A percentile compares a stretch with the other conserved stretches of the same genome.
Conservation (phyloP, 2,888 invertebrate genomes). For the Hoplodrina ambigua region DNA sequence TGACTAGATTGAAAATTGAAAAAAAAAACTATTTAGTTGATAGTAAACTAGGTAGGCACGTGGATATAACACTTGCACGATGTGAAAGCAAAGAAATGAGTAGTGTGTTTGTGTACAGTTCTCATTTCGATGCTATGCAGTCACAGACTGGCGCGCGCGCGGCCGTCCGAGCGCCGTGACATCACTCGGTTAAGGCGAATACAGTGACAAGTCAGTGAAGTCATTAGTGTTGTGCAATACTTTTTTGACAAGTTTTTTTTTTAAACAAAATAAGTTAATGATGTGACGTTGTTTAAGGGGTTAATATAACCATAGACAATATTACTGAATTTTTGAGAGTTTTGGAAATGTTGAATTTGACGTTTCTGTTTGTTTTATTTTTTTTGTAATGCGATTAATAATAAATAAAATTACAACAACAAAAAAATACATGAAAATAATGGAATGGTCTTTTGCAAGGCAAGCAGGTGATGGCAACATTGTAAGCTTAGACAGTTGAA, state of each 20-base stretch:
- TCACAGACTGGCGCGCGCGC: conserved; percentile 73
- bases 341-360: not conserved
- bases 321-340: not conserved
- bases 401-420: not conserved
- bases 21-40: conserved; percentile 48
- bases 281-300: conserved; percentile 7
- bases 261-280: conserved; percentile 16
- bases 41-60: conserved; percentile 78
- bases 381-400: no score
- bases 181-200: conserved; percentile 79
- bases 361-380: not conserved
- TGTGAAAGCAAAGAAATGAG: conserved; percentile 73
- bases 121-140: conserved; percentile 83
- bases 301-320: conserved; percentile 1
- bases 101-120: conserved; percentile 74
- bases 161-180: conserved; percentile 70
- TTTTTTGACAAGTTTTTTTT: conserved; percentile 20
- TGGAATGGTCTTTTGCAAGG: not conserved
- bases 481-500: not conserved
- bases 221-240: conserved; percentile 66
- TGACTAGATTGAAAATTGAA: conserved; percentile 62
- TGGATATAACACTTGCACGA: conserved; percentile 81
- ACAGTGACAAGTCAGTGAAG: conserved; percentile 40
- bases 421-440: not conserved
- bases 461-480: conserved; percentile 10